These are phyloP conservation scores for Cecidostiba fungosa DNA, from an alignment of 2,888 invertebrate species.

Conservation along the genomic window DNA sequence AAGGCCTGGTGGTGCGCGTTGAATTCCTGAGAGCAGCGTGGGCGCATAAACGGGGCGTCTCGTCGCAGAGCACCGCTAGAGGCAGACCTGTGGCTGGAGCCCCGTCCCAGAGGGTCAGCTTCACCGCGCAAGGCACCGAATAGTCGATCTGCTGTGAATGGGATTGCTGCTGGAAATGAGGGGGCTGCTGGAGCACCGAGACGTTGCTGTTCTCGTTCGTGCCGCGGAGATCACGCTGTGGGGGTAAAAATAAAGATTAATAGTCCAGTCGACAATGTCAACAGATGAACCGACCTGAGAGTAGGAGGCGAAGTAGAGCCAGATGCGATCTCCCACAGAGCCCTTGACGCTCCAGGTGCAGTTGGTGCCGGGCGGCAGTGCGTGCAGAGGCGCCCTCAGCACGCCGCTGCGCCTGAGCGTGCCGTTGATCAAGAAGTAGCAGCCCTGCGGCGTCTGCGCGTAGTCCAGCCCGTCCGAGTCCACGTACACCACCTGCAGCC, in stretches of 20 bases:
- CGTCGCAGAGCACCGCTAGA: constrained; percentile 79
- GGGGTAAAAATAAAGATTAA: background rate
- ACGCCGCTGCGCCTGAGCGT: constrained; percentile 86
- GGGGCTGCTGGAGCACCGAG: background rate
- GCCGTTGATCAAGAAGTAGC: constrained; percentile 79
- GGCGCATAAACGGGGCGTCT: constrained; percentile 90
- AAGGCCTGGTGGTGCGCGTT: constrained; percentile 89
- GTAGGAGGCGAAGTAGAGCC: constrained; percentile 94
- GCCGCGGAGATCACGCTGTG: constrained; percentile 76
- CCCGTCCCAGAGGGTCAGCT: constrained; percentile 77
- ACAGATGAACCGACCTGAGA: constrained; percentile 86
- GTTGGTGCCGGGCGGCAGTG: constrained; percentile 91
- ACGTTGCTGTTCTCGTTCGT: constrained; percentile 72
- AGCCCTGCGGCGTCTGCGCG: constrained; percentile 82
- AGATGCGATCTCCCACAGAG: constrained; percentile 89
- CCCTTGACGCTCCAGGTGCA: constrained; percentile 93
- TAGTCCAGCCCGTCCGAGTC: constrained; percentile 94
- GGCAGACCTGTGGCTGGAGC: constrained; percentile 73
- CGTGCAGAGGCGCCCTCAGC: constrained; percentile 90
- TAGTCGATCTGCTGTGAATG: constrained; percentile 31
- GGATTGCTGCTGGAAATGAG: constrained; percentile 4
- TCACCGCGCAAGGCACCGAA: constrained; percentile 71
- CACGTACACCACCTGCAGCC: constrained; percentile 86
- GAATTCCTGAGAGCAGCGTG: constrained; percentile 88
- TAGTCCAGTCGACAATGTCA: too few species aligned